Evolutionary conservation across 2,113 vertebrate species (phyloP), one percentile per base, ranked within the genome.

Genomic region (Lycocorax pyrrhopterus): DNA sequence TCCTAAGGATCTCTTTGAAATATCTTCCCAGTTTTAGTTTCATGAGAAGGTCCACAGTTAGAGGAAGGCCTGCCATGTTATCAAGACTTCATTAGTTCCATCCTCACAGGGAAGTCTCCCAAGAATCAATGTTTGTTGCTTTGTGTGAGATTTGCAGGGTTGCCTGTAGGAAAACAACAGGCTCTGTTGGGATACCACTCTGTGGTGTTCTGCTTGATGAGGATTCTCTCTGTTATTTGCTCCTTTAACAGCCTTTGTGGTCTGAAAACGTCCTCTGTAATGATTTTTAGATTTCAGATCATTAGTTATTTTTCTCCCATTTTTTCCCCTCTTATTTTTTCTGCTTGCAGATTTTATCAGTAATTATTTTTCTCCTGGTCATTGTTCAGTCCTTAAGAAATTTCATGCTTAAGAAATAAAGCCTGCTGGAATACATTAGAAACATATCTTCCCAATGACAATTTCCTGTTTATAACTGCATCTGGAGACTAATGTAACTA

Each of bases 381-480:
- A 44, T 52, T 92, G 91, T 95, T 96, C 90, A 95, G 6, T 90
- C 13, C 49, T 49, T 26, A 9, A 49, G 49, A 49, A 91, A 89
- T 86, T 68, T 92, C 80, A 67, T 77, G 63, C 79, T 93, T 77
- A 67, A 95, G 86, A 93, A 95, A 93, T 81, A 94, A 93, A 63
- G 30, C 35, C 93, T 93, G 90, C 94, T 97, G 96, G 95, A 93
- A 93, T 93, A 71, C 80, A 93, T 97, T 95, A 93, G 86, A 94
- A 93, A 87, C 90, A 97, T 94, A 97, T 74, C 96, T 97, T 95
- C 89, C 68, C 73, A 77, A 71, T 95, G 94, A 97, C 94, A 81
- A 59, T 93, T 96, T 96, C 96, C 96, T 97, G 96, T 96, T 96
- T 97, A 92, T 93, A 71, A 33, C 89, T 94, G 59, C 94, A 92